A percentile compares a stretch with the other conserved stretches of the same genome.
Conservation (phyloP, 2,113 vertebrate species). For the Pachypanchax playfairii region DNA sequence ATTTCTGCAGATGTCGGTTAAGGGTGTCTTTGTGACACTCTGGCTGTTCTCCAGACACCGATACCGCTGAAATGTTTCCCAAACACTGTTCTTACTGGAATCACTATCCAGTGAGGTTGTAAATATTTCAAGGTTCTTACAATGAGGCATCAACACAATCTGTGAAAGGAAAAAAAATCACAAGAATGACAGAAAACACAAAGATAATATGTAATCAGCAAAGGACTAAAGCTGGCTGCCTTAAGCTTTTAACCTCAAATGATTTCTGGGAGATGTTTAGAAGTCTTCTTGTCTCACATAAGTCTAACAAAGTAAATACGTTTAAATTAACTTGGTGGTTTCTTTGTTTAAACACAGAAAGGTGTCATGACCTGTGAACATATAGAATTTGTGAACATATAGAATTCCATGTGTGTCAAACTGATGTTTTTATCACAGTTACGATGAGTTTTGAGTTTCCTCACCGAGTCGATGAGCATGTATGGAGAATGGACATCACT, state of each 20-base stretch:
- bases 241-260: too few species aligned
- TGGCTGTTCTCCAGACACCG: slow-evolving; percentile 95
- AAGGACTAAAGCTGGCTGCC: neutral
- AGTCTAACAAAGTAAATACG: neutral
- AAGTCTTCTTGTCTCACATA: too few species aligned
- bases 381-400: too few species aligned
- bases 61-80: slow-evolving; percentile 95
- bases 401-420: neutral
- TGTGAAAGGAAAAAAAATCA: slow-evolving; percentile 47
- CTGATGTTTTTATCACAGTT: too few species aligned
- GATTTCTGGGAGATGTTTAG: too few species aligned
- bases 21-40: slow-evolving; percentile 89
- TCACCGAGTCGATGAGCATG: slow-evolving; percentile 94
- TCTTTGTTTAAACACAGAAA: too few species aligned
- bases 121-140: slow-evolving; percentile 94
- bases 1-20: slow-evolving; percentile 93
- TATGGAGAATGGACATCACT: slow-evolving; percentile 88
- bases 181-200: neutral
- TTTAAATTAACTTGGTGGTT: neutral
- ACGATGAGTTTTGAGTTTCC: slow-evolving; percentile 25
- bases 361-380: neutral
- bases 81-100: slow-evolving; percentile 80
- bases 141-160: slow-evolving; percentile 97
- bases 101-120: slow-evolving; percentile 85
- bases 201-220: too few species aligned